Conservation (phyloP, 2,888 invertebrate genomes). For the Patella caerulea region DNA sequence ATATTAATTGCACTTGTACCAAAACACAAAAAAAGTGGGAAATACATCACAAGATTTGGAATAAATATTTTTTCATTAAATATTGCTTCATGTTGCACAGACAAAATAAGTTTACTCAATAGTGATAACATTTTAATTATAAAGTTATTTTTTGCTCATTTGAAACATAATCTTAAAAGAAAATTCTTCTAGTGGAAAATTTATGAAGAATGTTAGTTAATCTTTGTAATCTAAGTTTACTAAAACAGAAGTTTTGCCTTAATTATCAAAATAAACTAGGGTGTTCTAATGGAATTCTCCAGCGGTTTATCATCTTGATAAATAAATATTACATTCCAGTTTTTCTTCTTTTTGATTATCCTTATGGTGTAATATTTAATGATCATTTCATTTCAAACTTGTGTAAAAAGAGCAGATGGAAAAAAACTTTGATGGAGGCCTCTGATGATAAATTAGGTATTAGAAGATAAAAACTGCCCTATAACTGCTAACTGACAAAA, state of each 20-base stretch:
- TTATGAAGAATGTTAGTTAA: constrained; percentile 11
- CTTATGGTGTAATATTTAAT: constrained; percentile 11
- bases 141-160: neutral
- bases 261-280: constrained; percentile 10
- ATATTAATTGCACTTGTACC: too few species aligned
- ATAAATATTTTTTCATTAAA: too few species aligned
- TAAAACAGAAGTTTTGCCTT: constrained; percentile 13
- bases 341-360: constrained; percentile 5
- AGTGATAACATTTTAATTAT: too few species aligned
- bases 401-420: constrained; percentile 6
- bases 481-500: constrained; percentile 13
- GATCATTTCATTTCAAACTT: constrained; percentile 11
- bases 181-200: neutral
- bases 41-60: too few species aligned
- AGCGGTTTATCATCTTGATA: constrained; percentile 11
- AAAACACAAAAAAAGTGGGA: too few species aligned
- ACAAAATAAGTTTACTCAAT: too few species aligned
- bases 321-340: constrained; percentile 10
- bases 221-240: constrained; percentile 13
- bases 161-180: neutral
- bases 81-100: too few species aligned
- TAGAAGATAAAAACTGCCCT: constrained; percentile 11
- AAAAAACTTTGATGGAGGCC: constrained; percentile 11
- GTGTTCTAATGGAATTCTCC: constrained; percentile 13
- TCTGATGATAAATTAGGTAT: constrained; percentile 7